These are phyloP conservation scores for Calameuta idolon DNA, from an alignment of 2,888 invertebrate species.

Conservation along the genomic window DNA sequence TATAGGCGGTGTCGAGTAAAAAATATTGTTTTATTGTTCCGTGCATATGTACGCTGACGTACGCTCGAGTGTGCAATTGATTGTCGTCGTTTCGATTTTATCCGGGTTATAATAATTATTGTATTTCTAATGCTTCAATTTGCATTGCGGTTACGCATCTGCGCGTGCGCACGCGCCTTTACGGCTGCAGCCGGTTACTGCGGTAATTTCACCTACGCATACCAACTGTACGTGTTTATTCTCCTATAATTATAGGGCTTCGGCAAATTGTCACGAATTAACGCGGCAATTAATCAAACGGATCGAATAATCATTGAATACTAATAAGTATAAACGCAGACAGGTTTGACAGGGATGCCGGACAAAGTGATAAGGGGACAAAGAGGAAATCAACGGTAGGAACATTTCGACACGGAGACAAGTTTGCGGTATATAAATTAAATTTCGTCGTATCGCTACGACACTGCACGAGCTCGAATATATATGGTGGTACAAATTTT, in stretches of 20 bases:
- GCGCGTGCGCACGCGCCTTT: constrained; percentile 21
- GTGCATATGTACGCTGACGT: neutral
- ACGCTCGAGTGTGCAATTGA: neutral
- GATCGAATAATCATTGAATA: constrained; percentile 33
- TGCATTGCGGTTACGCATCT: neutral
- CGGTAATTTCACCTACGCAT: neutral
- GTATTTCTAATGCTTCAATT: neutral
- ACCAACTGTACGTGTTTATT: too few species aligned
- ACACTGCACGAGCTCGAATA: neutral
- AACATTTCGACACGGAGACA: neutral
- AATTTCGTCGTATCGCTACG: neutral
- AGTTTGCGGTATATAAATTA: neutral
- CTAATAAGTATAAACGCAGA: constrained; percentile 16
- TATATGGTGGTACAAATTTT: neutral
- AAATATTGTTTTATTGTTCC: neutral
- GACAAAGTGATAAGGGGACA: neutral
- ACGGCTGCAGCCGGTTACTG: constrained; percentile 20
- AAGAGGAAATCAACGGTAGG: neutral
- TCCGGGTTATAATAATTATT: neutral
- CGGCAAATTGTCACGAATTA: constrained; percentile 25
- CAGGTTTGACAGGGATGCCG: neutral
- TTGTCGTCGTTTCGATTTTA: neutral
- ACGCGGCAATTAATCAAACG: constrained; percentile 44
- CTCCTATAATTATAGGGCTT: constrained; percentile 10
- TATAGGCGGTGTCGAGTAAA: neutral